phyloP scores from a whole-genome alignment of 2,888 invertebrate species.

The Perdita meconis region DNA sequence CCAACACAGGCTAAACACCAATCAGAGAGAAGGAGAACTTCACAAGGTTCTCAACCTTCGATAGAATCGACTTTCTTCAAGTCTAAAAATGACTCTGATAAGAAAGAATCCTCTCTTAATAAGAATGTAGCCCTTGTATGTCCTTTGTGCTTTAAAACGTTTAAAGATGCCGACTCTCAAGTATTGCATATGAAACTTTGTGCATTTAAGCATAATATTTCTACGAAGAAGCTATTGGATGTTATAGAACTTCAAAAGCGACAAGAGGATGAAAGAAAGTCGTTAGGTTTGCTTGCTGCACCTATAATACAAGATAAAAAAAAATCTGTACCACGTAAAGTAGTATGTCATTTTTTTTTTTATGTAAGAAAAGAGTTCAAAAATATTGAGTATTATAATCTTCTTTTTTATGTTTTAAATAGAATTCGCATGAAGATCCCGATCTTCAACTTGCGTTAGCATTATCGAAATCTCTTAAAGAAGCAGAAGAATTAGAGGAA shows the following conservation, averaged over 20 bases:
- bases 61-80: conserved; percentile 80
- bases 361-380: too few species aligned
- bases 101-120: conserved; percentile 23
- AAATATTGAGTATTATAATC: too few species aligned
- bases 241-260: conserved; percentile 82
- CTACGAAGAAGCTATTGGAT: conserved; percentile 80
- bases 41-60: conserved; percentile 65
- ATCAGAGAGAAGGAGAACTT: conserved; percentile 47
- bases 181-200: conserved; percentile 82
- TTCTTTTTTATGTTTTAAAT: too few species aligned
- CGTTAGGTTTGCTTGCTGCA: conserved; percentile 82
- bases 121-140: conserved; percentile 75
- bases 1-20: conserved; percentile 16
- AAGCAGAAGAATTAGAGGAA: conserved; percentile 79
- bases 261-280: conserved; percentile 82
- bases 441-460: conserved; percentile 84
- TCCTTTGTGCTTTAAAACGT: conserved; percentile 81
- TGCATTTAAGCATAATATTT: conserved; percentile 81
- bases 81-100: conserved; percentile 32
- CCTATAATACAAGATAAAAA: conserved; percentile 73
- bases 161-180: conserved; percentile 71
- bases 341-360: conserved; percentile 48
- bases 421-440: conserved; percentile 71
- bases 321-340: conserved; percentile 48
- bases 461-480: conserved; percentile 83